A percentile compares a stretch with the other conserved stretches of the same genome.
Evolutionary conservation across 2,888 invertebrate species (phyloP).

Genomic region (Scotopteryx bipunctaria): DNA sequence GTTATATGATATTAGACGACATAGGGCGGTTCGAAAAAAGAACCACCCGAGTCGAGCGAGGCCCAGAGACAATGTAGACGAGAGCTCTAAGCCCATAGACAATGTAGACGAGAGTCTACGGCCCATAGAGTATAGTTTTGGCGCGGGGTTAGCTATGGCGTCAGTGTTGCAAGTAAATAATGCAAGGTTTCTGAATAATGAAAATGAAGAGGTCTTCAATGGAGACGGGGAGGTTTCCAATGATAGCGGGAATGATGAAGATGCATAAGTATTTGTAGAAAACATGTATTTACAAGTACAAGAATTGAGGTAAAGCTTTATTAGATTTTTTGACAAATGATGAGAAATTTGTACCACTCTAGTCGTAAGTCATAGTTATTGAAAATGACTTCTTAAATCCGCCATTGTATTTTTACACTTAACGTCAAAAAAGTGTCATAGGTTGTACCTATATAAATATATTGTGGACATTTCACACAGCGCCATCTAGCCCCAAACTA

Average conservation of each 20-base stretch:
- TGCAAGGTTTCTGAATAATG: slow-evolving; percentile 52
- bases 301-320: too few relatives aligned
- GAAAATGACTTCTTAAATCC: too few relatives aligned
- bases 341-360: too few relatives aligned
- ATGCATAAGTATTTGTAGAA: too few relatives aligned
- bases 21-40: slow-evolving; percentile 64
- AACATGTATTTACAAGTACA: too few relatives aligned
- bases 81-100: slow-evolving; percentile 49
- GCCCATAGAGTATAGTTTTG: slow-evolving; percentile 76
- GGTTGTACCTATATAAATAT: too few relatives aligned
- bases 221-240: slow-evolving; percentile 74
- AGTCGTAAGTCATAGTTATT: too few relatives aligned
- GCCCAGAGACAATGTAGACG: slow-evolving; percentile 48
- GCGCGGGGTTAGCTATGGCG: slow-evolving; percentile 78
- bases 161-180: slow-evolving; percentile 68
- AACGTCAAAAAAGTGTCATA: too few relatives aligned
- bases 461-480: too few relatives aligned
- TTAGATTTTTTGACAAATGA: too few relatives aligned
- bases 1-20: slow-evolving; percentile 61
- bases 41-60: slow-evolving; percentile 49
- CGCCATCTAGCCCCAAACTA: too few relatives aligned
- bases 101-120: slow-evolving; percentile 67
- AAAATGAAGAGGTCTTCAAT: slow-evolving; percentile 69
- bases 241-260: slow-evolving; percentile 78
- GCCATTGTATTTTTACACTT: too few relatives aligned